Percentiles rank a stretch among this genome's conserved stretches.
Conservation (phyloP, 2,888 invertebrate species). For the Galerucella pusilla region DNA sequence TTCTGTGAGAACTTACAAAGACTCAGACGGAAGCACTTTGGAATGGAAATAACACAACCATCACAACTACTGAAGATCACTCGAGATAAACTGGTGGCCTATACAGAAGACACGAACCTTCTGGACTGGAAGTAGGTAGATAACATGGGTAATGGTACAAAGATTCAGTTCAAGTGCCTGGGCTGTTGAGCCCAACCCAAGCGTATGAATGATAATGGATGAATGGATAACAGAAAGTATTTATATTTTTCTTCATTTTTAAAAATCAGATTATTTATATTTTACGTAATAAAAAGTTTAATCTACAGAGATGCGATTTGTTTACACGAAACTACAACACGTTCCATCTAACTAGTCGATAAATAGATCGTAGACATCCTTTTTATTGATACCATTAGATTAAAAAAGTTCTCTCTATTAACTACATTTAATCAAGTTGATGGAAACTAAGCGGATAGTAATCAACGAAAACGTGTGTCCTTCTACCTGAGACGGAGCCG, state of each 20-base stretch:
- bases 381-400: slow-evolving; percentile 14
- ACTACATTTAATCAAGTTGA: slow-evolving; percentile 33
- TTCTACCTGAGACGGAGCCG: slow-evolving; percentile 39
- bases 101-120: no score
- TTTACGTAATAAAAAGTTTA: neutral
- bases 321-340: neutral
- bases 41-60: no score
- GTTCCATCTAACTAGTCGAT: neutral
- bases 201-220: no score
- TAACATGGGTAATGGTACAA: no score
- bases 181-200: no score
- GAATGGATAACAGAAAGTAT: neutral
- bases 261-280: neutral
- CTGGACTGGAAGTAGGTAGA: no score
- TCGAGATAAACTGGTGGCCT: no score
- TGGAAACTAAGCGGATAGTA: slow-evolving; percentile 30
- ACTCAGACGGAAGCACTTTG: no score
- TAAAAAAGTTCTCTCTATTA: slow-evolving; percentile 18
- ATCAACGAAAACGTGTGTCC: slow-evolving; percentile 21
- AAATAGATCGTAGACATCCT: slow-evolving; percentile 2
- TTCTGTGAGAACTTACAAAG: no score
- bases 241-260: neutral
- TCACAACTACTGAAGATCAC: no score
- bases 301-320: neutral
- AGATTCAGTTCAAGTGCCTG: no score